Evolutionary conservation across 2,888 invertebrate species (phyloP).

Genomic region (Neelides folsomi): DNA sequence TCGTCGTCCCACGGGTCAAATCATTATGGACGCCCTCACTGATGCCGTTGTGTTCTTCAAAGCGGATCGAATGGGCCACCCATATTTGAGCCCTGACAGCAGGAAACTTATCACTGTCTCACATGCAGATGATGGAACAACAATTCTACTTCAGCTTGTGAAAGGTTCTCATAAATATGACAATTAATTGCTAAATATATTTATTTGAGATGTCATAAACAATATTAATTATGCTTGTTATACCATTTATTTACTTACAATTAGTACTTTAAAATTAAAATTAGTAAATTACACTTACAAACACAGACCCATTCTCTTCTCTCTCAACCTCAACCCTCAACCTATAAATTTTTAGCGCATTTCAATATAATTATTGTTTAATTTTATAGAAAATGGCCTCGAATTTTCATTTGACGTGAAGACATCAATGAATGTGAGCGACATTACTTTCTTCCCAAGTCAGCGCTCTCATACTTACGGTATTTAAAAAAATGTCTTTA

Average conservation of each 20-base stretch:
- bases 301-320: background rate
- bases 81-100: conserved; percentile 57
- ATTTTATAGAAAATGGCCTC: conserved; percentile 46
- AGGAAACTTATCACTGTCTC: conserved; percentile 54
- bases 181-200: background rate
- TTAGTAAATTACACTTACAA: no score
- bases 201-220: background rate
- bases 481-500: no score
- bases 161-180: conserved; percentile 39
- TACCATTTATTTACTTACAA: no score
- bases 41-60: conserved; percentile 48
- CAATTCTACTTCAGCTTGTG: conserved; percentile 51
- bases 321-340: background rate
- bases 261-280: no score
- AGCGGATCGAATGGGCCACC: conserved; percentile 49
- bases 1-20: conserved; percentile 50
- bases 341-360: background rate
- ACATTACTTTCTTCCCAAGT: conserved; percentile 58
- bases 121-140: conserved; percentile 45
- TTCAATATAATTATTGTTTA: background rate
- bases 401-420: conserved; percentile 59
- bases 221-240: no score
- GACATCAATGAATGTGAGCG: conserved; percentile 57
- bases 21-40: conserved; percentile 57
- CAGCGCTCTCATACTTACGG: conserved; percentile 56